Evolutionary conservation across 2,888 invertebrate genomes (phyloP).

Genomic region (Ormia ochracea): DNA sequence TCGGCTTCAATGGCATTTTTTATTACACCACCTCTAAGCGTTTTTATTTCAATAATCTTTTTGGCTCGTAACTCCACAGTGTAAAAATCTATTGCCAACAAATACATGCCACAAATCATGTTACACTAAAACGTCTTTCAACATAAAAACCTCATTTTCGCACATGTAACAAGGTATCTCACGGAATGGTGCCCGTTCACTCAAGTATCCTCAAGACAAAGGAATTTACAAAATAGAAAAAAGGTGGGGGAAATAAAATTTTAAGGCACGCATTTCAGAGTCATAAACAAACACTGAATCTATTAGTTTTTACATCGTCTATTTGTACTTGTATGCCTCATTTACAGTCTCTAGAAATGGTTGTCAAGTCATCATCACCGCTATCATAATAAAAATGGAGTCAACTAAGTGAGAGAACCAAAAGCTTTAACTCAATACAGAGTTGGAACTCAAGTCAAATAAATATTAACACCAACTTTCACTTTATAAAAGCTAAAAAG

Average conservation of each 20-base stretch:
- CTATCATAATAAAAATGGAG: slow-evolving; percentile 22
- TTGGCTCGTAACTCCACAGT: neutral
- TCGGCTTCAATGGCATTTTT: neutral
- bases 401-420: neutral
- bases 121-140: neutral
- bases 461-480: neutral
- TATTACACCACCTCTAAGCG: neutral
- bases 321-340: neutral
- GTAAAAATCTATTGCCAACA: neutral
- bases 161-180: slow-evolving; percentile 1
- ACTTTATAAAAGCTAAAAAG: neutral
- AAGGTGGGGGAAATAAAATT: neutral
- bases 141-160: neutral
- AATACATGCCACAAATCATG: slow-evolving; percentile 11
- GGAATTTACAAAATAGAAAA: neutral
- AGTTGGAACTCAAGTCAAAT: neutral
- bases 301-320: neutral
- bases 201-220: neutral
- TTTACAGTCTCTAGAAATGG: neutral
- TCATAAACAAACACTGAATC: slow-evolving; percentile 32
- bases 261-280: slow-evolving; percentile 38
- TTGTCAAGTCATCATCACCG: slow-evolving; percentile 23
- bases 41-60: neutral
- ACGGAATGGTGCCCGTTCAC: neutral
- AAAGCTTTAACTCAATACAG: neutral